A percentile compares a stretch with the other conserved stretches of the same genome.
Evolutionary conservation across 2,113 vertebrate genomes (phyloP).

Genomic region (Cavia aperea): DNA sequence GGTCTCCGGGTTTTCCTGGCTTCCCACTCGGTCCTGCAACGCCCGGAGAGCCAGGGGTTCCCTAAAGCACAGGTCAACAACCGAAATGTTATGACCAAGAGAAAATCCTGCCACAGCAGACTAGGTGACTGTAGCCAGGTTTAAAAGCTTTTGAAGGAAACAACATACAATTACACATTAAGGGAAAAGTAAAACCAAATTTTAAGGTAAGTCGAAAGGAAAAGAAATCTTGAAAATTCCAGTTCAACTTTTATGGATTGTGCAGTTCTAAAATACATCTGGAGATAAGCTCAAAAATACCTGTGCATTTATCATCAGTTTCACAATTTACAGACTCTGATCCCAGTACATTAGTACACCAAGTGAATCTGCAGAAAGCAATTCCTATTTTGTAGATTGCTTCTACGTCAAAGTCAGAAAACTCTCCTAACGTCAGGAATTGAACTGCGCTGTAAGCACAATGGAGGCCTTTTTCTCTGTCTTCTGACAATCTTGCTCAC

Average conservation of each 20-base stretch:
- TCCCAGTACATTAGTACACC: background rate
- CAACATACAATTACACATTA: background rate
- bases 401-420: conserved; percentile 21
- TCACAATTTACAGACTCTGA: background rate
- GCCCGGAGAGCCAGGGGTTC: conserved; percentile 90
- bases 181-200: background rate
- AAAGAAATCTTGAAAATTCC: background rate
- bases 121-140: background rate
- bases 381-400: background rate
- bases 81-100: conserved; percentile 1
- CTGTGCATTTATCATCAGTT: background rate
- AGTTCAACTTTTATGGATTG: background rate
- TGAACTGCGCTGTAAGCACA: background rate
- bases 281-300: conserved; percentile 4
- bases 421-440: background rate
- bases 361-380: conserved; percentile 32
- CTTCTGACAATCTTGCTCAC: background rate
- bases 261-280: background rate
- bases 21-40: conserved; percentile 84
- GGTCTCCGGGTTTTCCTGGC: conserved; percentile 88
- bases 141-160: conserved; percentile 24
- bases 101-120: conserved; percentile 27
- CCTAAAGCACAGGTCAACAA: conserved; percentile 75
- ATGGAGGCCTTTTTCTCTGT: background rate
- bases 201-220: background rate